Evolutionary conservation across 2,888 invertebrate genomes (phyloP), one percentile per base, ranked within the genome.

Genomic region (Mycalesis mineus): DNA sequence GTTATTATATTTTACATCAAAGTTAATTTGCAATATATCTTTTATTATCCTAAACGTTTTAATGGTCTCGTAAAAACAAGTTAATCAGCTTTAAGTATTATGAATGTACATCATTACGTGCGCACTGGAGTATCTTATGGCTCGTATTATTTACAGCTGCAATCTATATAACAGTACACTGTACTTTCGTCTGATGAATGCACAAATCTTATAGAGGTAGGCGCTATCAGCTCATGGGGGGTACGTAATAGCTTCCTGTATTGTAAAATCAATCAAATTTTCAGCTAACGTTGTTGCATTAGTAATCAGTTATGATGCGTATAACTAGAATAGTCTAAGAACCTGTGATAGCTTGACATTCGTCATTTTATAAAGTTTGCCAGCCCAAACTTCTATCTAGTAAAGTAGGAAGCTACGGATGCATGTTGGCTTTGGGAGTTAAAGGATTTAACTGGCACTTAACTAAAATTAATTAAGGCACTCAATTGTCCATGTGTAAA

Each of bases 181-280:
- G 60, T 66, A 63, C 68, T 68, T 70, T 66, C 48, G 56, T 66
- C 62, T 62, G 65, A 42, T 56, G 45, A 37, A 45, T 56, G 55
- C 60, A 40, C 55, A 62, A 58, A 56, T 61, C 62, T 53, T 42
- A 51, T 57, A 57, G 55, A 54, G 63, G 63, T 52, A 57, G 52
- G 45, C 63, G 63, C 57, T 59, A 57, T 57, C 41, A 54, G 33
- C 15, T 17, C 22, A 61, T 55, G 63, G 66, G 56, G 65, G 60
- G 57, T 61, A 4, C 2, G 69, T 73, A 73, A 75, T 73, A 65
- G 65, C 70, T 77, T 74, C 71, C 72, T 74, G 70, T 72, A 72
- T 76, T 80, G 75, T 72, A 74, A 78, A 78, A 80, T 81, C 78
- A 79, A 80, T 81, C 77, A 75, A 68, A 67, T 66, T 47, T 63